A percentile compares a stretch with the other conserved stretches of the same genome.
Conservation (phyloP, 2,113 vertebrate genomes). For the Otocyon megalotis region DNA sequence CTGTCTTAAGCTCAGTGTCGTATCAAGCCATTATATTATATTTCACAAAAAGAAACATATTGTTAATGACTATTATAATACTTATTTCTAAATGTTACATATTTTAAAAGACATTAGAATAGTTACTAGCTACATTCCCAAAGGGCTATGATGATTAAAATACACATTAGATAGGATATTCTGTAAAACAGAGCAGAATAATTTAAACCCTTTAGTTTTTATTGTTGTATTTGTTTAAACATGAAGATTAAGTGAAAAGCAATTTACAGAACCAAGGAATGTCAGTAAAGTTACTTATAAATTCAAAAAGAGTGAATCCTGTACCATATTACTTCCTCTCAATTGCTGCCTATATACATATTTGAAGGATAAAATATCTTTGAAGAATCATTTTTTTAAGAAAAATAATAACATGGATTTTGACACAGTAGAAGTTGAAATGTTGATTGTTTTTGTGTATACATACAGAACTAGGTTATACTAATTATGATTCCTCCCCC, state of each 20-base stretch:
- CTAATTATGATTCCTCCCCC: not conserved
- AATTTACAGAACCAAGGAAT: not conserved
- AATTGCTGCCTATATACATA: not conserved
- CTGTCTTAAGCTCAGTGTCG: not conserved
- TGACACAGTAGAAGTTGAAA: not conserved
- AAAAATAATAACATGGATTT: not conserved
- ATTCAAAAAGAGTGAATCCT: not conserved
- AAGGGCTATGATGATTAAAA: not conserved
- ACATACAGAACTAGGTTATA: not conserved
- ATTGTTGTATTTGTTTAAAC: not conserved
- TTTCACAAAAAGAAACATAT: not conserved
- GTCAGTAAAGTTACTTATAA: slow-evolving; percentile 3
- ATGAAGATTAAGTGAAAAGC: not conserved
- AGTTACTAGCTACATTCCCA: not conserved
- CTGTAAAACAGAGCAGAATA: not conserved
- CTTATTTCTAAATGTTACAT: not conserved
- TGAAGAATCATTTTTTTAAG: not conserved
- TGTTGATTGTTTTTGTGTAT: not conserved
- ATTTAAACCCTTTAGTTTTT: not conserved
- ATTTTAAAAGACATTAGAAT: not conserved
- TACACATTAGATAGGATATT: not conserved
- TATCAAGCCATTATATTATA: not conserved
- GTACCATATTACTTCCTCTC: not conserved
- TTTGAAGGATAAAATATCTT: not conserved
- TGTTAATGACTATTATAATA: not conserved